Evolutionary conservation across 2,113 vertebrate genomes (phyloP).

Genomic region (Clupea harengus): DNA sequence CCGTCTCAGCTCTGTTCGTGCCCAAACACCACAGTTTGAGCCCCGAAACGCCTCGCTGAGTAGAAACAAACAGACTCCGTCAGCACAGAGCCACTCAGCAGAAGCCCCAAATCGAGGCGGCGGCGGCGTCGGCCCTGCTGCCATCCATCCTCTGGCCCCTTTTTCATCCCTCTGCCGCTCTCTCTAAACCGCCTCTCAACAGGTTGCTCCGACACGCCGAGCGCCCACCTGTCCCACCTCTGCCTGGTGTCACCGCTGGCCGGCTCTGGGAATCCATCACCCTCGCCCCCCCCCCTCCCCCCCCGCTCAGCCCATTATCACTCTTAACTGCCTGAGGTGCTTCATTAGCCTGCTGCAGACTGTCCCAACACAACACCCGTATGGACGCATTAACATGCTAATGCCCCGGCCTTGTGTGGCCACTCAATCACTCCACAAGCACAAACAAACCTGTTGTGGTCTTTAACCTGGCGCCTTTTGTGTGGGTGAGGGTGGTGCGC

Average conservation of each 20-base stretch:
- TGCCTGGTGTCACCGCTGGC: not conserved
- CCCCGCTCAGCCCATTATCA: not conserved
- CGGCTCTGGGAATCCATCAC: not conserved
- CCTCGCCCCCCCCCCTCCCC: no score
- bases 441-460: not conserved
- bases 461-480: not conserved
- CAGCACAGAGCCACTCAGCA: not conserved
- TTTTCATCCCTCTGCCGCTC: not conserved
- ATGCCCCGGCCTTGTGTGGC: not conserved
- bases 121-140: not conserved
- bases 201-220: not conserved
- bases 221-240: conserved; percentile 11
- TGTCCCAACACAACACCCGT: not conserved
- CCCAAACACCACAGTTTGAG: not conserved
- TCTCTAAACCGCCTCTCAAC: not conserved
- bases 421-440: not conserved
- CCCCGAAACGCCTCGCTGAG: not conserved
- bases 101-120: not conserved
- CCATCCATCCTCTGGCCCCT: not conserved
- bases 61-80: not conserved
- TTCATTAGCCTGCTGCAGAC: not conserved
- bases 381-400: not conserved
- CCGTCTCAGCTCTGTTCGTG: not conserved
- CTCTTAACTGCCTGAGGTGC: not conserved
- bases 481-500: not conserved